Evolutionary conservation across 2,888 invertebrate species (phyloP), one percentile per base, ranked within the genome.

Genomic region (Cabera pusaria): DNA sequence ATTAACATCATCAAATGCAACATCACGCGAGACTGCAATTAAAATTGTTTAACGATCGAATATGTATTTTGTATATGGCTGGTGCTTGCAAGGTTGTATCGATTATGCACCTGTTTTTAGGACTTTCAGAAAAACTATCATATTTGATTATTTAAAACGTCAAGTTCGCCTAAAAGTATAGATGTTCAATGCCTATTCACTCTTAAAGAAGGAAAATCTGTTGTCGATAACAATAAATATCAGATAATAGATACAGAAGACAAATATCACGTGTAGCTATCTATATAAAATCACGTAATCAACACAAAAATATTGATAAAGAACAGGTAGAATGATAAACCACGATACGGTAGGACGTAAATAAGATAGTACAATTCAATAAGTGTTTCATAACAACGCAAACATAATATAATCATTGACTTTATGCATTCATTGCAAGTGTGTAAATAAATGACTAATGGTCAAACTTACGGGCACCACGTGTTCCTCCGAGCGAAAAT

Each of bases 401-500:
- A 25, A 39, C 10, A 28, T 5, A 16, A 14, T 28, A 7, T 21
- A 10, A 18, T 23, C 21, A 14, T 18, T 29, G 23, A 6, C 32
- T 21, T 6, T 9, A 21, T 20, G 6, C n/a, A 31, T 18, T 29
- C 8, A 28, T 3, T 17, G 25, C 11, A 25, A 5, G n/a, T 8
- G 12, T 29, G 8, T 7, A 3, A n/a, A 3, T 21, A 21, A 22
- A 21, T 18, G 9, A 21, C 18, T 32, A 22, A 22, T 22, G 16
- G 23, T 26, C 11, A 52, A 60, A 84, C 88, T 88, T 80, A 90
- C 90, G 89, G 80, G 76, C 89, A 88, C 90, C 90, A 90, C 58
- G 90, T 89, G 73, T 90, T 90, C 53, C 90, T 76, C 58, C 90
- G 86, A 38, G 72, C 80, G 56, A 74, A 72, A 49, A 62, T 62